Evolutionary conservation across 2,797 vertebrate species (phyloP).

Genomic region (Lacerta viridis): DNA sequence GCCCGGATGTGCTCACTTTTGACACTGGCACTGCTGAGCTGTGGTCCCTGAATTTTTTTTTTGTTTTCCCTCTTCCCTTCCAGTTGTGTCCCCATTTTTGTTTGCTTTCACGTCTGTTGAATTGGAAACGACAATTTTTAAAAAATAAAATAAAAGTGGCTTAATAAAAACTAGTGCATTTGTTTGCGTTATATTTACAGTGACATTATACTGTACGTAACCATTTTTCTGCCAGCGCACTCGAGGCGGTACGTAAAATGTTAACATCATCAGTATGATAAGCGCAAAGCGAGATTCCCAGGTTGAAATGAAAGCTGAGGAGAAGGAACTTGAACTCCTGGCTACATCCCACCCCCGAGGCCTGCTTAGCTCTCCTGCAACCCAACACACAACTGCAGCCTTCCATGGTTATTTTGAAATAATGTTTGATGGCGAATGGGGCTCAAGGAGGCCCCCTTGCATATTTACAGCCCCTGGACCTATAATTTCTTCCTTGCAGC

Average conservation of each 20-base stretch:
- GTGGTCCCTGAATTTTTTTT: no score
- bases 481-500: conserved; percentile 37
- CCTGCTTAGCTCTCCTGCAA: background rate
- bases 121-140: background rate
- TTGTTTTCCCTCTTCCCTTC: no score
- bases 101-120: background rate
- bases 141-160: background rate
- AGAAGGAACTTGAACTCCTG: no score
- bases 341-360: no score
- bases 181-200: background rate
- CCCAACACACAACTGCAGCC: background rate
- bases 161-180: background rate
- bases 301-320: background rate
- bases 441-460: background rate
- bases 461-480: conserved; percentile 29
- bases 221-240: background rate
- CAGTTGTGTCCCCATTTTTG: no score
- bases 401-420: background rate
- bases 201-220: background rate
- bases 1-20: no score
- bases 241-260: background rate
- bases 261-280: background rate
- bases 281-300: background rate
- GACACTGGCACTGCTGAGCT: no score
- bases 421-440: background rate